Evolutionary conservation across 2,797 vertebrate species (phyloP).

Genomic region (Lepidocolaptes lacrymiger): DNA sequence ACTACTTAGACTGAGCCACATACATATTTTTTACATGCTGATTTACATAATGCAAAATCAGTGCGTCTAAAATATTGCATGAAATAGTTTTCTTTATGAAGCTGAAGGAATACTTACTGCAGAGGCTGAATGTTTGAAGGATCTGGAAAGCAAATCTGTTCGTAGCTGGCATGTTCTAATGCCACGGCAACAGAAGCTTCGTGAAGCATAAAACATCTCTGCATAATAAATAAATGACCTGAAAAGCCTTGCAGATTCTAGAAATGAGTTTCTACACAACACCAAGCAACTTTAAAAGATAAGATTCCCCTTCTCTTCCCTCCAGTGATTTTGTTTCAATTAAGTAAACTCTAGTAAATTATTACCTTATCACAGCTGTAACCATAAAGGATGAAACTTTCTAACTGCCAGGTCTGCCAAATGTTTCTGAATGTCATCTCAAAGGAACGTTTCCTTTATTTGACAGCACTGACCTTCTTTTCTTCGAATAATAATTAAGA

Average conservation of each 20-base stretch:
- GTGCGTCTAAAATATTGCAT: background rate
- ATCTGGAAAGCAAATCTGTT: conserved; percentile 63
- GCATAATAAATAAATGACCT: conserved; percentile 53
- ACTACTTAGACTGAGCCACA: background rate
- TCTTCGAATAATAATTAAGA: background rate
- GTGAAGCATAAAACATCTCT: conserved; percentile 83
- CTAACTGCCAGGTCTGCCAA: background rate
- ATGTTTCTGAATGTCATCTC: background rate
- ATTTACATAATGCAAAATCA: background rate
- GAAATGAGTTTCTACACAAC: background rate
- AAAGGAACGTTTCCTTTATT: background rate
- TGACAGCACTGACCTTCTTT: background rate
- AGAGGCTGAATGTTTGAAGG: conserved; percentile 72
- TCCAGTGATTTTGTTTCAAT: background rate
- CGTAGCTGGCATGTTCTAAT: conserved; percentile 57
- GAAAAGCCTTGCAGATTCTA: background rate
- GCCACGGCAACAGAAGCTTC: conserved; percentile 64
- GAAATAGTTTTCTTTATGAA: background rate
- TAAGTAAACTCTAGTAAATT: background rate
- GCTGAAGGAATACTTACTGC: conserved; percentile 78
- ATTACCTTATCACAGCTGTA: background rate
- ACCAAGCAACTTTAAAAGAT: background rate
- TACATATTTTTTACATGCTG: background rate
- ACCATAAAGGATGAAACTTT: background rate
- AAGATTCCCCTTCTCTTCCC: background rate